Conservation (phyloP, 2,797 vertebrate species). For the Enteromius radiatus region DNA sequence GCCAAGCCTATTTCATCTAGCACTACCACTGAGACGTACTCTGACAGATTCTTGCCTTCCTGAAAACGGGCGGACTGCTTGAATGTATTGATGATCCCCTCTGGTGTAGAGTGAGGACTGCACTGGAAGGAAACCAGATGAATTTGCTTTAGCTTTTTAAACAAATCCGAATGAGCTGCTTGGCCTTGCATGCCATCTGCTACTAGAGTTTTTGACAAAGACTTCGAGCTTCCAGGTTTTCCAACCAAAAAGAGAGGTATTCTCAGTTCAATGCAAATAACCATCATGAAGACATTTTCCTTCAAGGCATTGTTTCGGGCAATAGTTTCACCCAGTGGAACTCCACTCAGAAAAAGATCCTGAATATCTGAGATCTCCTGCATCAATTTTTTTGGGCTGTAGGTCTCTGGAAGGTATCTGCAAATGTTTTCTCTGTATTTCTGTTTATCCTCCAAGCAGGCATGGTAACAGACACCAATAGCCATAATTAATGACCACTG, state of each 20-base stretch:
- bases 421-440: conserved; percentile 79
- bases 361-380: conserved; percentile 86
- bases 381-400: conserved; percentile 71
- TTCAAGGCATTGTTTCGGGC: conserved; percentile 92
- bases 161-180: conserved; percentile 87
- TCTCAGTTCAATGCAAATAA: conserved; percentile 92
- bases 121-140: conserved; percentile 97
- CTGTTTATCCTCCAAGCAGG: conserved; percentile 86
- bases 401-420: conserved; percentile 71
- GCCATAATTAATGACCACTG: conserved; percentile 91
- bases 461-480: conserved; percentile 91
- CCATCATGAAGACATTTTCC: conserved; percentile 99
- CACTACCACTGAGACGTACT: conserved; percentile 94
- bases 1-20: conserved; percentile 96
- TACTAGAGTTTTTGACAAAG: conserved; percentile 94
- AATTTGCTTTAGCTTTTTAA: conserved; percentile 88
- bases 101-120: conserved; percentile 95
- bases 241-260: conserved; percentile 97
- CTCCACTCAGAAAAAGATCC: conserved; percentile 86
- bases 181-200: conserved; percentile 96
- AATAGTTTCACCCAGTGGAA: conserved; percentile 85
- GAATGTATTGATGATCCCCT: conserved; percentile 97
- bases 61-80: conserved; percentile 95
- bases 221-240: conserved; percentile 98
- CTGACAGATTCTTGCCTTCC: conserved; percentile 89